Conservation (phyloP, 2,797 vertebrate species). For the Rhodeus uyekii region DNA sequence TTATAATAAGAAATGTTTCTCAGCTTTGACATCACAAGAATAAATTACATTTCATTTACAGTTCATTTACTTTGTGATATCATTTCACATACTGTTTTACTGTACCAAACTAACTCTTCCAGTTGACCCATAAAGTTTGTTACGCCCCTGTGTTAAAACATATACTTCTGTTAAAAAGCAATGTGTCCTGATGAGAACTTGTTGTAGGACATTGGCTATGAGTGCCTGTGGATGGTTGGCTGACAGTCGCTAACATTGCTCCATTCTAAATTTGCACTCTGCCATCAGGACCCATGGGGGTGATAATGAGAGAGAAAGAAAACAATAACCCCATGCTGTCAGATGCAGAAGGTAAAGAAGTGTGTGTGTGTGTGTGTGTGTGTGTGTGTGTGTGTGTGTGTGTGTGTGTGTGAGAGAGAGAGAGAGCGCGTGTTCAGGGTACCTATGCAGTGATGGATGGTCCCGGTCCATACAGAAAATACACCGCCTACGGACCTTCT, state of each 20-base stretch:
- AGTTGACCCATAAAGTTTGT: neutral
- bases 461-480: constrained; percentile 27
- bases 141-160: neutral
- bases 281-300: constrained; percentile 17
- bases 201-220: neutral
- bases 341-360: constrained; percentile 29
- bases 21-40: neutral
- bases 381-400: too few relatives aligned
- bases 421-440: neutral
- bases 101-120: neutral
- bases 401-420: neutral
- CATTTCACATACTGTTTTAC: neutral
- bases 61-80: neutral
- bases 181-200: neutral
- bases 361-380: neutral
- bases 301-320: constrained; percentile 27
- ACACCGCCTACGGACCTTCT: constrained; percentile 15
- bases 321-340: constrained; percentile 37
- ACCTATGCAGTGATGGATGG: constrained; percentile 38
- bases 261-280: constrained; percentile 33
- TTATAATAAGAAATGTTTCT: neutral
- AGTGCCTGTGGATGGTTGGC: neutral
- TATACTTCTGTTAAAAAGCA: neutral
- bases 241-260: neutral
- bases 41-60: neutral